Conservation (phyloP, 2,888 invertebrate genomes). For the Drosophila kanekoi region DNA sequence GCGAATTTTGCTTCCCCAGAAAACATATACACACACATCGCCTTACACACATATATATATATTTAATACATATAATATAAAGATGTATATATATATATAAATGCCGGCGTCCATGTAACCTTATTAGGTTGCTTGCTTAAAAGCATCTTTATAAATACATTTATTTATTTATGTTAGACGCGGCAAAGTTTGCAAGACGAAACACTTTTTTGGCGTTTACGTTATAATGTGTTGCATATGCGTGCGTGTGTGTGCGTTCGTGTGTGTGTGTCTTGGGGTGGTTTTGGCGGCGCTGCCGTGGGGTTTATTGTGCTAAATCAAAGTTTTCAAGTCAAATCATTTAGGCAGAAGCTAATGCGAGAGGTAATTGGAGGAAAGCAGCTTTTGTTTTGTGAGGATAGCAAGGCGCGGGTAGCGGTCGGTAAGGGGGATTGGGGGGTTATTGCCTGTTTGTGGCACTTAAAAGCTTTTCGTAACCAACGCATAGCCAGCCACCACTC, state of each 20-base stretch:
- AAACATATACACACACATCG: constrained; percentile 3
- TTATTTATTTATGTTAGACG: constrained; percentile 81
- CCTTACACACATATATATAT: constrained; percentile 14
- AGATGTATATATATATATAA: constrained; percentile 22
- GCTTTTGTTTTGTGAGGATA: constrained; percentile 47
- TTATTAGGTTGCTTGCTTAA: constrained; percentile 78
- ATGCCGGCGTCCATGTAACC: constrained; percentile 58
- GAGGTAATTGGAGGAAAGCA: constrained; percentile 59
- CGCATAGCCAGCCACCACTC: constrained; percentile 1
- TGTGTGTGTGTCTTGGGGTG: constrained; percentile 18
- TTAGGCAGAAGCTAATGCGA: constrained; percentile 65
- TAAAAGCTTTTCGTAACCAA: constrained; percentile 45
- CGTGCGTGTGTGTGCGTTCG: neutral
- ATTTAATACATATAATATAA: constrained; percentile 20
- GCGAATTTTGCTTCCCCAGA: constrained; percentile 50
- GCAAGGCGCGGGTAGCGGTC: neutral
- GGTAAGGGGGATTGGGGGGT: neutral
- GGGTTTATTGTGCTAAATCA: constrained; percentile 71
- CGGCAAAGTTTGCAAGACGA: constrained; percentile 64
- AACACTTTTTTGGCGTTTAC: constrained; percentile 67
- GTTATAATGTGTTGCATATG: constrained; percentile 68
- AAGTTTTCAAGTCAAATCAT: constrained; percentile 72
- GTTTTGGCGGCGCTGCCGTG: constrained; percentile 23
- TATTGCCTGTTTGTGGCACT: constrained; percentile 44
- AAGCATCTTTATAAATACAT: constrained; percentile 81